Conservation (phyloP, 2,797 vertebrate genomes). For the Spea hammondii region DNA sequence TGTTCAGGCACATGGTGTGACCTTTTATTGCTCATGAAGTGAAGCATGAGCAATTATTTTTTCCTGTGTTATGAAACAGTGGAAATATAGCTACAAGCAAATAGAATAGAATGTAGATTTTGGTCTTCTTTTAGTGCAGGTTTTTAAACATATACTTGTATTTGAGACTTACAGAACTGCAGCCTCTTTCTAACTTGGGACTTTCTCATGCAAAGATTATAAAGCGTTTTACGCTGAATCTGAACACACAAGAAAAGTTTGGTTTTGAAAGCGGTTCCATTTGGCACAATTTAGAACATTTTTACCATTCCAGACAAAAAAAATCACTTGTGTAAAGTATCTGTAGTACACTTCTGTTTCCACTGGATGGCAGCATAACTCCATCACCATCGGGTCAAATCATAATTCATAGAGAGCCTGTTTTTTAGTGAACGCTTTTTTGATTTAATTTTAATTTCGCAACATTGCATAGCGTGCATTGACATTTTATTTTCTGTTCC, state of each 20-base stretch:
- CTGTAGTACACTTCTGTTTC: constrained; percentile 54
- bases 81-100: not conserved
- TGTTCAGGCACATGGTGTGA: constrained; percentile 16
- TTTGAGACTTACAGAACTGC: not conserved
- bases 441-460: constrained; percentile 6
- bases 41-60: not conserved
- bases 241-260: constrained; percentile 52
- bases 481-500: constrained; percentile 30
- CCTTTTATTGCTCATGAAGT: not conserved
- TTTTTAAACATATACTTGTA: not conserved
- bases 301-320: constrained; percentile 2
- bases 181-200: no score
- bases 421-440: constrained; percentile 24
- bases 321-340: not conserved
- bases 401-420: constrained; percentile 6
- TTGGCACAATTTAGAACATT: not conserved
- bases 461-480: constrained; percentile 8
- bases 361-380: constrained; percentile 65
- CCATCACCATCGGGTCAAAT: constrained; percentile 5
- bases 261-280: constrained; percentile 10
- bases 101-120: not conserved
- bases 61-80: not conserved
- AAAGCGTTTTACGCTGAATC: not conserved
- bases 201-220: no score
- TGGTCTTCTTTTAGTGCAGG: not conserved